Conservation (phyloP, 64 coral and sea anemone species). For the Actinia tenebrosa region DNA sequence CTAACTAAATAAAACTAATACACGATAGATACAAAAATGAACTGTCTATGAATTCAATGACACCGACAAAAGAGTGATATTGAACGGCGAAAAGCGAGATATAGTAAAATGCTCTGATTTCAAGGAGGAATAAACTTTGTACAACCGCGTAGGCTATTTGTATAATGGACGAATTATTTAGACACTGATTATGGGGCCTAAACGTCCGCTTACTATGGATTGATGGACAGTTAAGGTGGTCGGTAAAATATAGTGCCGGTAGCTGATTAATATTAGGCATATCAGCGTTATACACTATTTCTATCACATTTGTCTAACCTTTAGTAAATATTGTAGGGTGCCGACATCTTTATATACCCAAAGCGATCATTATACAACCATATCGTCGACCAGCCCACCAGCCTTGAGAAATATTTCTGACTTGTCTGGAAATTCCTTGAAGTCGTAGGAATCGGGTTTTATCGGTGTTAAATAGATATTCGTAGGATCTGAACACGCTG, state of each 20-base stretch:
- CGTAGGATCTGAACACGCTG: not conserved
- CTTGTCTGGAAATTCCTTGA: not conserved
- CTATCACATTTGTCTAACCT: not conserved
- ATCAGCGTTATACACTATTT: not conserved
- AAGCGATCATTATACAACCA: not conserved
- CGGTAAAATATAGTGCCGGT: not conserved
- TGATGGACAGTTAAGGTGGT: not conserved
- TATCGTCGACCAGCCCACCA: no score
- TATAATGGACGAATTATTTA: not conserved
- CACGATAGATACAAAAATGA: no score
- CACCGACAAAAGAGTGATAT: no score
- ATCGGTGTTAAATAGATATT: not conserved
- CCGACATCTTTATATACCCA: not conserved
- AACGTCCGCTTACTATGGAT: not conserved
- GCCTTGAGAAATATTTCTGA: not conserved
- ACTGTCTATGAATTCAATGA: no score
- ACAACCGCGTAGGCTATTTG: no score
- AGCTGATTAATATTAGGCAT: not conserved
- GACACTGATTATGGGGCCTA: not conserved
- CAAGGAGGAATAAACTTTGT: no score
- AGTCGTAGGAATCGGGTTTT: not conserved
- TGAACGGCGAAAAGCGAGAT: no score
- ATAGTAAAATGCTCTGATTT: no score
- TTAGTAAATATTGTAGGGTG: not conserved
- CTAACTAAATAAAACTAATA: no score